Percentiles rank a stretch among this genome's conserved stretches.
These are phyloP conservation scores for chimpanzee (Pan troglodytes) DNA, from an alignment of 2,113 vertebrate genomes.

Conservation along the genomic window DNA sequence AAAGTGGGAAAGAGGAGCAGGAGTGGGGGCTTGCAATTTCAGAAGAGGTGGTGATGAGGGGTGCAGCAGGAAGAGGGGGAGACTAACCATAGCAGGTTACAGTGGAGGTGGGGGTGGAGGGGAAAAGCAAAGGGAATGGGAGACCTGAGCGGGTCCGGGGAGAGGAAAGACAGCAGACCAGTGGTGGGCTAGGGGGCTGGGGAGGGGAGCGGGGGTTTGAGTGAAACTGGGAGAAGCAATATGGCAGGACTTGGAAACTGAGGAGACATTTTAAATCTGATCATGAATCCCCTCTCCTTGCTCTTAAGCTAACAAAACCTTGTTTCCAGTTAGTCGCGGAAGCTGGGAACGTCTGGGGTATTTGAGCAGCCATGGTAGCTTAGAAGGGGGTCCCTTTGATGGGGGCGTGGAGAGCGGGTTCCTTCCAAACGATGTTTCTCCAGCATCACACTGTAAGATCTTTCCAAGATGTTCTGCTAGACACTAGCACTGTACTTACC, in stretches of 20 bases:
- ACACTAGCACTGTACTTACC: not conserved
- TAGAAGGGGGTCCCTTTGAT: not conserved
- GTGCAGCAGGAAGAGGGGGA: not conserved
- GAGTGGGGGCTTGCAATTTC: rapidly evolving
- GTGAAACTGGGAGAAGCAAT: too few species aligned
- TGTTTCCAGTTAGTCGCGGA: not conserved
- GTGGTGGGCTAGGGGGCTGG: too few species aligned
- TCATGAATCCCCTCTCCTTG: not conserved
- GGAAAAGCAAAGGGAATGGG: not conserved
- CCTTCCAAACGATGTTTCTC: not conserved
- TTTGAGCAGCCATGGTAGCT: not conserved
- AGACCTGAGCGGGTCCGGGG: too few species aligned
- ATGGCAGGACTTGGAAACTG: not conserved
- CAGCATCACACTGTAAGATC: not conserved
- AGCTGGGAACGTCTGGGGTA: not conserved
- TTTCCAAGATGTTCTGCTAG: not conserved
- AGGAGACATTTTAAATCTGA: not conserved
- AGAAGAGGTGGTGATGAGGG: not conserved
- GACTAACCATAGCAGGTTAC: not conserved
- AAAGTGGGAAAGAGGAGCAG: not conserved
- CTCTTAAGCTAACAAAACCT: not conserved
- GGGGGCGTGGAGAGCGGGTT: not conserved
- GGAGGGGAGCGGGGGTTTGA: not conserved
- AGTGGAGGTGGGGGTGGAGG: not conserved
- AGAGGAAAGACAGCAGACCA: not conserved